Conservation (phyloP, 2,888 invertebrate species). For the Tipula unca region DNA sequence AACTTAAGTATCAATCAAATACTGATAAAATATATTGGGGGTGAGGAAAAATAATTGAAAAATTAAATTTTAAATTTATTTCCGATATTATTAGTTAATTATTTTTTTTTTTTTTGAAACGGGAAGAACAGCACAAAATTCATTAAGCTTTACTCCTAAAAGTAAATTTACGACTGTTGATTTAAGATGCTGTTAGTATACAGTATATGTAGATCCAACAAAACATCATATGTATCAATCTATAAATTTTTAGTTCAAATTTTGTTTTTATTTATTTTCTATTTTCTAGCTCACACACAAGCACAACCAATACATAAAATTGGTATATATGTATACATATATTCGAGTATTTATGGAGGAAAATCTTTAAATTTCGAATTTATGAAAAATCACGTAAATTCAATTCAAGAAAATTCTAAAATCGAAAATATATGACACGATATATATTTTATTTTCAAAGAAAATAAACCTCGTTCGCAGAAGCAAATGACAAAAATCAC, state of each 20-base stretch:
- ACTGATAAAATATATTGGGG: neutral
- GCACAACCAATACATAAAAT: neutral
- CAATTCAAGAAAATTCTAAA: neutral
- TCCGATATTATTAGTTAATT: no score
- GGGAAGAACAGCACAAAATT: neutral
- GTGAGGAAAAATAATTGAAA: neutral
- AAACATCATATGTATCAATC: neutral
- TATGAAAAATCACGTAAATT: neutral
- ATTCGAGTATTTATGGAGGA: neutral
- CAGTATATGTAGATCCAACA: neutral
- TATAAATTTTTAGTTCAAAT: neutral
- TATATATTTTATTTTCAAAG: neutral
- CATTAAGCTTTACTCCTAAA: neutral
- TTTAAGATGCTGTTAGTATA: neutral
- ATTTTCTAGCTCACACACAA: neutral
- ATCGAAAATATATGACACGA: neutral
- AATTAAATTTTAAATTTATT: neutral
- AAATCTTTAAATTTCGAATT: neutral
- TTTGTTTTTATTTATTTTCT: neutral
- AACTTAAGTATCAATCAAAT: neutral
- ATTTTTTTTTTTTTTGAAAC: neutral
- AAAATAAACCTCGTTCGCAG: neutral
- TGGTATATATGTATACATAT: neutral
- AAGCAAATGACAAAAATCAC: neutral
- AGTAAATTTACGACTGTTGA: neutral